phyloP scores from a whole-genome alignment of 2,113 vertebrate genomes.

The Anser brachyrhynchus region DNA sequence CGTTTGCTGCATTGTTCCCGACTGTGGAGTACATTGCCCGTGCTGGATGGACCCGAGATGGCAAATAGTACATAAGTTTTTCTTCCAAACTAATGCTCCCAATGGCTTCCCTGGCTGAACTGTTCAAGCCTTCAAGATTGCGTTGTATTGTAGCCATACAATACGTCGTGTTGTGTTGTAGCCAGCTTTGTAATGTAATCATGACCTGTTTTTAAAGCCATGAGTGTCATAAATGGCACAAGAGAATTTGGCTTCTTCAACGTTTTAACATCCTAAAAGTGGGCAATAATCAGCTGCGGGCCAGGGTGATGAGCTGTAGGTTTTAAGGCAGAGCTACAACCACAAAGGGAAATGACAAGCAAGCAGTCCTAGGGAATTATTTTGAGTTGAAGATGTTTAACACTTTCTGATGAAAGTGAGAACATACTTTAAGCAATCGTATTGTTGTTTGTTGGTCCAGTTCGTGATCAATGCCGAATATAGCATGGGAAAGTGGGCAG shows the following conservation, averaged over 20 bases:
- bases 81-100: not conserved
- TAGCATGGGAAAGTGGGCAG: not conserved
- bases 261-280: not conserved
- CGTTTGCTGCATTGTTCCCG: constrained; percentile 88
- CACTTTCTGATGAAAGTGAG: not conserved
- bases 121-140: accelerated
- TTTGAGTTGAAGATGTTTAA: not conserved
- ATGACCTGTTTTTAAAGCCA: not conserved
- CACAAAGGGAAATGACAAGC: not conserved
- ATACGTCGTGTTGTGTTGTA: not conserved
- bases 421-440: not conserved
- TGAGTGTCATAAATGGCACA: not conserved
- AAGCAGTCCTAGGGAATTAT: not conserved
- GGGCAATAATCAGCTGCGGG: not conserved
- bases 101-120: not conserved
- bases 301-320: not conserved
- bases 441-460: not conserved
- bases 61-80: constrained; percentile 85
- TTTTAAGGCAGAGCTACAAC: not conserved
- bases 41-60: constrained; percentile 94
- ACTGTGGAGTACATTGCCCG: constrained; percentile 92
- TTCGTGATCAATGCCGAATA: not conserved
- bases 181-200: not conserved
- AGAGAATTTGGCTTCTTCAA: not conserved
- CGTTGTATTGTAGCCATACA: not conserved